Evolutionary conservation across 2,113 vertebrate genomes (phyloP).

Genomic region (Cephalopholis sonnerati): DNA sequence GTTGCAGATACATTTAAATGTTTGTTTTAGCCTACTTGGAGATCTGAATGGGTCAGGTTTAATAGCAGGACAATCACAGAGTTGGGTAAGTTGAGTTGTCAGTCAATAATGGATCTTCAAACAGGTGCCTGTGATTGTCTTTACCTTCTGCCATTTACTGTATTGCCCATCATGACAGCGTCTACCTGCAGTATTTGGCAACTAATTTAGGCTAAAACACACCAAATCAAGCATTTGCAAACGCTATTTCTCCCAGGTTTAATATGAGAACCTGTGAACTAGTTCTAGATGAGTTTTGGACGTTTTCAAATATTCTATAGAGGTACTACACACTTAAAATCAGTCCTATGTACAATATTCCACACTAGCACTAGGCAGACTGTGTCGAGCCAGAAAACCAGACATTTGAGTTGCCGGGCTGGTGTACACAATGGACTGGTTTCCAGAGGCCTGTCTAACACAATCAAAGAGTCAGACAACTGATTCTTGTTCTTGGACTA

Average conservation of each 20-base stretch:
- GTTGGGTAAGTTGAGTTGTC: slow-evolving; percentile 30
- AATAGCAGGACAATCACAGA: slow-evolving; percentile 67
- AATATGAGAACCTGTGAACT: slow-evolving; percentile 24
- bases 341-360: slow-evolving; percentile 35
- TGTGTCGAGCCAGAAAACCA: slow-evolving; percentile 57
- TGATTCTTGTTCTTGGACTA: slow-evolving; percentile 67
- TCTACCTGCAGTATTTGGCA: slow-evolving; percentile 43
- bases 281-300: slow-evolving; percentile 42
- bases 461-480: slow-evolving; percentile 67
- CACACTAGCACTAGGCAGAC: slow-evolving; percentile 50
- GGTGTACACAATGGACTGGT: slow-evolving; percentile 60
- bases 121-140: slow-evolving; percentile 53
- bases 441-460: slow-evolving; percentile 69
- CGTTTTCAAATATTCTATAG: slow-evolving; percentile 26
- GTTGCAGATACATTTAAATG: slow-evolving; percentile 38
- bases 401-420: slow-evolving; percentile 53
- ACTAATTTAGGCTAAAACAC: slow-evolving; percentile 56
- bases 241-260: slow-evolving; percentile 22
- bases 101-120: slow-evolving; percentile 37
- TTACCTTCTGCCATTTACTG: slow-evolving; percentile 34
- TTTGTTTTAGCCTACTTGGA: slow-evolving; percentile 58
- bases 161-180: slow-evolving; percentile 50
- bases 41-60: slow-evolving; percentile 31
- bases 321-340: slow-evolving; percentile 31
- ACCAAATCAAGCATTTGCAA: slow-evolving; percentile 53